Base-by-base conservation (phyloP, 2,113 vertebrate genomes). In the Caranx melampygus region DNA sequence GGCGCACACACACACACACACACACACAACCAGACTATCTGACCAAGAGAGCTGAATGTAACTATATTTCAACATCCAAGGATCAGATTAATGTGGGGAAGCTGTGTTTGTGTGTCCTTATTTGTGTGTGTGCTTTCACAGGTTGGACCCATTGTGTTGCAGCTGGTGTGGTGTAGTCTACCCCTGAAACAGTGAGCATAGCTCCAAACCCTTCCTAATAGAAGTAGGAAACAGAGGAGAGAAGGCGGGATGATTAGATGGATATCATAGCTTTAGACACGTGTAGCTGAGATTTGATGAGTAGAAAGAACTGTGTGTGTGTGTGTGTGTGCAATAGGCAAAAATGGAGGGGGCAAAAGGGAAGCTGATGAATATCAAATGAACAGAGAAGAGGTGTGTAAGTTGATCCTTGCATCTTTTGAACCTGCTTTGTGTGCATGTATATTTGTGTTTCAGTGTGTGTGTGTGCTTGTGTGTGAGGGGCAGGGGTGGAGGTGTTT, bases 321-420 rank as follows among this genome's bases (percentile, higher is more conserved):
- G 67, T 59, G 72, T 63, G 51, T 79, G 42, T 67, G 52, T 82
- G 37, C 59, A 69, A 69, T 18, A 63, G 66, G 65, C 11, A 8
- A 65, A 51, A 75, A 68, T 20, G 74, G 60, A 60, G 64, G 78
- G 62, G 59, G 79, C 86, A 87, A 86, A 88, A 87, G 87, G 74
- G 61, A 81, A 89, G 82, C 86, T 78, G 86, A 69, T 82, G 88
- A 87, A 89, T 90, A 92, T 92, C 89, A 90, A 89, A 91, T 91
- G 85, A 92, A 87, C 87, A 87, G 82, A 87, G 87, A 84, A 80
- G 61, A 90, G 86, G 81, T 83, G 77, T 88, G 88, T 91, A 91
- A 92, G 72, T 70, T 77, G 77, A 91, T 77, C 72, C 82, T 71
- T 55, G 74, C 45, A 63, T 84, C 73, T 84, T 81, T 81, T 42